Conservation (phyloP, 2,113 vertebrate species). For the Cyanoderma ruficeps region DNA sequence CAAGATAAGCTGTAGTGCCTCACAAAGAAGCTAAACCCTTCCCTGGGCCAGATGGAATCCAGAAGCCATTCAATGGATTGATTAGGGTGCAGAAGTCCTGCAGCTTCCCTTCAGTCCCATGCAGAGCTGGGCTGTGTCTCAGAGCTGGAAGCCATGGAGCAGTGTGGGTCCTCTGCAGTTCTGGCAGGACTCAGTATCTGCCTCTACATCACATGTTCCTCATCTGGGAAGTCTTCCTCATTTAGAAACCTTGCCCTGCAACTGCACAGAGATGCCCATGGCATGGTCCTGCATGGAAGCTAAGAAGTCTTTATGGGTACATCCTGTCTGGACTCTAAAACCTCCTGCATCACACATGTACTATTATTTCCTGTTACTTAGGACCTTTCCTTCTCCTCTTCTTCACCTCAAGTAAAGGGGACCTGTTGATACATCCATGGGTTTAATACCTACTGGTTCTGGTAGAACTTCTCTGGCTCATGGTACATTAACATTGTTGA, state of each 20-base stretch:
- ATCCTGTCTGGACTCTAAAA: neutral
- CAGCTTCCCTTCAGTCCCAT: accelerated
- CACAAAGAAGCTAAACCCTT: neutral
- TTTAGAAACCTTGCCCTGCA: neutral
- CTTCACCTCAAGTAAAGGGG: neutral
- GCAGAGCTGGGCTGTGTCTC: neutral
- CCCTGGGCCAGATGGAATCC: neutral
- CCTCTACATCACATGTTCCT: neutral
- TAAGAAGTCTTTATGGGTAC: neutral
- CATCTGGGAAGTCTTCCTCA: neutral
- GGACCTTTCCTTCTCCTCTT: neutral
- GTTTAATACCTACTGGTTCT: neutral
- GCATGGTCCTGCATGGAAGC: accelerated
- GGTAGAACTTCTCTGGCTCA: neutral
- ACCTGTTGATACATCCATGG: neutral
- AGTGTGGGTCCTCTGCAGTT: neutral
- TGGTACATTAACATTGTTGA: neutral
- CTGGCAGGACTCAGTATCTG: neutral
- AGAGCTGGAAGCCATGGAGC: accelerated
- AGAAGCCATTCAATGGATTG: neutral
- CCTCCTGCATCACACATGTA: neutral
- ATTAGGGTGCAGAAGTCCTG: accelerated
- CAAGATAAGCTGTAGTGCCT: neutral
- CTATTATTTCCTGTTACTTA: neutral
- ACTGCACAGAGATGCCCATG: neutral